Evolutionary conservation across 2,113 vertebrate genomes (phyloP), one percentile per base, ranked within the genome.

Genomic region (Mustelus asterias): DNA sequence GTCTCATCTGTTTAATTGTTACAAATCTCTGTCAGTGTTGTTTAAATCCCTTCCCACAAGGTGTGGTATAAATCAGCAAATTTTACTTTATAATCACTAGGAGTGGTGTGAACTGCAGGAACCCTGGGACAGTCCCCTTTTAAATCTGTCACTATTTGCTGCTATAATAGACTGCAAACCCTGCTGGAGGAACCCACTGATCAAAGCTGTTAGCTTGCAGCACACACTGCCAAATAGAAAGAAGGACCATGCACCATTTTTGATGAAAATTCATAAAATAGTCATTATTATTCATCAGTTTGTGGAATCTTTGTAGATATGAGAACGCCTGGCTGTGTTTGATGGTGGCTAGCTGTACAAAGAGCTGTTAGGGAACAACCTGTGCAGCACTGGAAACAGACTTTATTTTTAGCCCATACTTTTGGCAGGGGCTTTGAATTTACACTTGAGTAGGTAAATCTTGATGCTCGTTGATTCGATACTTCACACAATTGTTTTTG

Each of bases 391-490:
- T 95, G 94, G 44, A 72, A 67, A 24, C 94, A 54, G 44, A 24
- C 69, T 76, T 95, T 95, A 95, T 95, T 76, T 95, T 95, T 95
- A 72, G 69, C 29, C 41, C 22, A 72, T 95, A 13, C 44, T 76
- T 44, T 95, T 95, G 94, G 94, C 94, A 95, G 93, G 65, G 41
- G 69, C 69, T 95, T 72, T 72, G 94, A 95, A 72, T 95, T 95
- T 70, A 54, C 44, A 95, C 94, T 70, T 95, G 69, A 95, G 14
- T 54, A 44, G 41, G 10, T 72, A 95, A 48, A 72, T 54, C n/a
- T 54, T 95, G 70, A 41, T 44, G 69, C 94, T 76, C 26, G 29
- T 16, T 54, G 41, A 95, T 72, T 72, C 13, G 14, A 29, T 72
- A 54, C 41, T 33, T 14, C 14, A 24, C 41, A 41, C 37, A 72